phyloP scores from a whole-genome alignment of 2,888 invertebrate species.

The Hirtodrosophila duncani region DNA sequence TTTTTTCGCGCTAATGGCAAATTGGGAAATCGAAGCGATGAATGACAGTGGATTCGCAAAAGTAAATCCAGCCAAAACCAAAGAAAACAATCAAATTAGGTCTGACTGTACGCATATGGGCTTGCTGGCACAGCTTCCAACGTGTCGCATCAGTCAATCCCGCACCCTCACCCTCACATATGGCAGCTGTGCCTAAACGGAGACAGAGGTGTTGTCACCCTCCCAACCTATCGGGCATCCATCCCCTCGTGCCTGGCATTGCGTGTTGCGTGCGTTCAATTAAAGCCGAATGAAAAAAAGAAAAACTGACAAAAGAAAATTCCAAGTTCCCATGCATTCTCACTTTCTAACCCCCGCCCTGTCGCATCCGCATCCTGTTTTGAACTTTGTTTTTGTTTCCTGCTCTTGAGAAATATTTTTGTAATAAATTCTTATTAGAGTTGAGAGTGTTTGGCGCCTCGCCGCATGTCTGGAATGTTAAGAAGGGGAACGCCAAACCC shows the following conservation, averaged over 20 bases:
- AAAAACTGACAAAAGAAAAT: constrained; percentile 19
- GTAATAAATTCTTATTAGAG: constrained; percentile 63
- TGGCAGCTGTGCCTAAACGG: constrained; percentile 23
- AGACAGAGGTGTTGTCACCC: constrained; percentile 40
- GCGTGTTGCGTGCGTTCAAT: constrained; percentile 41
- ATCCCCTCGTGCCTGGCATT: constrained; percentile 4
- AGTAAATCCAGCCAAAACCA: no score
- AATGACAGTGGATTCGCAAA: no score
- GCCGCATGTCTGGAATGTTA: constrained; percentile 14
- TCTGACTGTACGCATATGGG: constrained; percentile 52
- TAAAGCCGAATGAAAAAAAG: constrained; percentile 31
- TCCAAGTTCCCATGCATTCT: constrained; percentile 26
- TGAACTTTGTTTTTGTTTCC: constrained; percentile 13
- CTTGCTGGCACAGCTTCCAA: constrained; percentile 14
- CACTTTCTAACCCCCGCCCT: constrained; percentile 10
- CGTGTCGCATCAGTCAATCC: constrained; percentile 16
- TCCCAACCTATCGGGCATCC: constrained; percentile 15
- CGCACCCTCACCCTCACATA: constrained; percentile 27
- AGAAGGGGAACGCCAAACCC: not conserved
- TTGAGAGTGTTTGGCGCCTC: constrained; percentile 18
- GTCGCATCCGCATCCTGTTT: constrained; percentile 16
- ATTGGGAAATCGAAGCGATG: not conserved
- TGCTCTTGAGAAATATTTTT: constrained; percentile 11
- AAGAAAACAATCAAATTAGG: constrained; percentile 40
- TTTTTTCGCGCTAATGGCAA: constrained; percentile 6